Conservation (phyloP, 2,888 invertebrate genomes). For the Spodoptera littoralis region DNA sequence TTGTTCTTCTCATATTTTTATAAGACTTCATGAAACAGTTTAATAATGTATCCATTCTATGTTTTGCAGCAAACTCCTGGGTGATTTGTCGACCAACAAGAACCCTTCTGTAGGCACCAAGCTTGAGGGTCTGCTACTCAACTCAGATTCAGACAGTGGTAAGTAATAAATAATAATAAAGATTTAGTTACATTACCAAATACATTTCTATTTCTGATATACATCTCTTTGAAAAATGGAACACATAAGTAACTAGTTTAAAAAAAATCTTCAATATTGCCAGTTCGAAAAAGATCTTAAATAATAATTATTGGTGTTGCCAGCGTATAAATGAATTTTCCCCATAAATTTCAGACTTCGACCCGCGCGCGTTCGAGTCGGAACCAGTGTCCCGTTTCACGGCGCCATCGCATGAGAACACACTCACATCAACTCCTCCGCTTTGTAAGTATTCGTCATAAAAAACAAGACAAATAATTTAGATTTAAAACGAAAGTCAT, state of each 20-base stretch:
- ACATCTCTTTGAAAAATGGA: too few relatives aligned
- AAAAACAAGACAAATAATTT: too few relatives aligned
- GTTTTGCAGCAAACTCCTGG: slow-evolving; percentile 70
- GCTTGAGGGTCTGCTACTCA: slow-evolving; percentile 92
- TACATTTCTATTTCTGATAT: too few relatives aligned
- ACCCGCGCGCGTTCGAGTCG: slow-evolving; percentile 95
- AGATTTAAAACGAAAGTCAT: too few relatives aligned
- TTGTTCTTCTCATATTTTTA: too few relatives aligned
- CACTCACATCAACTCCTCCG: slow-evolving; percentile 89
- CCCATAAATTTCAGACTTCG: slow-evolving; percentile 90
- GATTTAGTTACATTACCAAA: too few relatives aligned
- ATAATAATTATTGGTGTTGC: neutral
- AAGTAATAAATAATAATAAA: slow-evolving; percentile 50
- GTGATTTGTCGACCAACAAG: slow-evolving; percentile 75
- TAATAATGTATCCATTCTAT: neutral
- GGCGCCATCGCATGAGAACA: slow-evolving; percentile 66
- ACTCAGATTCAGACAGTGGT: slow-evolving; percentile 94
- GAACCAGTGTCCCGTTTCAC: slow-evolving; percentile 78
- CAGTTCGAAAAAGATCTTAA: too few relatives aligned
- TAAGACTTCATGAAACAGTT: too few relatives aligned
- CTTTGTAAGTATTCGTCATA: slow-evolving; percentile 88
- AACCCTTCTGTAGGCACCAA: slow-evolving; percentile 93
- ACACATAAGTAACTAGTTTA: too few relatives aligned
- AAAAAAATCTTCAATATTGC: too few relatives aligned
- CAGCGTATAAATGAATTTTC: neutral